phyloP scores from a whole-genome alignment of 2,113 vertebrate species.

The Perca schrenkii region DNA sequence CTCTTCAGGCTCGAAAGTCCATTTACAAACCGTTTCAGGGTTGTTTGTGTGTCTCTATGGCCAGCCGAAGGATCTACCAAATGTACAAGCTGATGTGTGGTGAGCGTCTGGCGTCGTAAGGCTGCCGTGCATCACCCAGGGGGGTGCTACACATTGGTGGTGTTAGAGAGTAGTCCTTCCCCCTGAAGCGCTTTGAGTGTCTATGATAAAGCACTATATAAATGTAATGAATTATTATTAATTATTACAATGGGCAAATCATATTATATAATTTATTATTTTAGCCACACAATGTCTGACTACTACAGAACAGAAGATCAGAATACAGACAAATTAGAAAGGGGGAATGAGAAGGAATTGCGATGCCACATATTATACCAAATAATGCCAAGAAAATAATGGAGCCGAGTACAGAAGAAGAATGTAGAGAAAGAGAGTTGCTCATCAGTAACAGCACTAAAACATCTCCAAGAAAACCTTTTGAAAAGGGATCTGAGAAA shows the following conservation, averaged over 20 bases:
- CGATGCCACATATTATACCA: not conserved
- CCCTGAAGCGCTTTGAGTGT: too few relatives aligned
- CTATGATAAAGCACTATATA: too few relatives aligned
- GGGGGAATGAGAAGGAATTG: not conserved
- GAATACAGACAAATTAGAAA: not conserved
- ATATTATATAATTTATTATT: not conserved
- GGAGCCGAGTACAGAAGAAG: not conserved
- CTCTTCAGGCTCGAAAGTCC: not conserved
- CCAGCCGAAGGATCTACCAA: not conserved
- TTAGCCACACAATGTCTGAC: too few relatives aligned
- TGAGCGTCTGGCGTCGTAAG: too few relatives aligned
- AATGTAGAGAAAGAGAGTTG: not conserved
- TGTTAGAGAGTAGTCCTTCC: too few relatives aligned
- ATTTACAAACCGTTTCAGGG: not conserved
- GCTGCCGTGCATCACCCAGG: too few relatives aligned
- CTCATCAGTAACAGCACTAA: not conserved
- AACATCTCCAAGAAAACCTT: not conserved
- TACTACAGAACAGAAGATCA: not conserved
- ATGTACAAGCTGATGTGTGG: not conserved
- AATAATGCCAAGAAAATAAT: not conserved
- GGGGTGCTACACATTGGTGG: too few relatives aligned
- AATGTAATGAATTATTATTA: too few relatives aligned
- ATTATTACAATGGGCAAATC: not conserved
- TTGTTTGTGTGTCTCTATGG: not conserved
- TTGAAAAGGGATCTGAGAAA: slow-evolving; percentile 18